A percentile compares a stretch with the other conserved stretches of the same genome.
These are phyloP conservation scores for Elanoides forficatus DNA, from an alignment of 2,113 vertebrate species.

Conservation along the genomic window DNA sequence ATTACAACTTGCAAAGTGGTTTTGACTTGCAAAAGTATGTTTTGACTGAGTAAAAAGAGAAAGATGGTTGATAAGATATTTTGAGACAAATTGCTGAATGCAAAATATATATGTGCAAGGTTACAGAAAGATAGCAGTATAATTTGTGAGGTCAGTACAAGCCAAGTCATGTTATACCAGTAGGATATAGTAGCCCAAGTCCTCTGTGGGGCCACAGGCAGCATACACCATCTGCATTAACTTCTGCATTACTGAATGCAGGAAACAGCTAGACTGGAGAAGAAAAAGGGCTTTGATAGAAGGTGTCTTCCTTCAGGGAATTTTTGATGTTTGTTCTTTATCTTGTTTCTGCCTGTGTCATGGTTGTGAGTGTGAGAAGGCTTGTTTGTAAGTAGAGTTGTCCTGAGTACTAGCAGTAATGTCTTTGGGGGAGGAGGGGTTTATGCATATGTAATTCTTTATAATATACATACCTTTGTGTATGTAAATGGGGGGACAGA, in stretches of 20 bases:
- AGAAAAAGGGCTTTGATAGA: not conserved
- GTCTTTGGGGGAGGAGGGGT: too few relatives aligned
- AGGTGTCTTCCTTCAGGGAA: not conserved
- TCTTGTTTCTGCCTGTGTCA: not conserved
- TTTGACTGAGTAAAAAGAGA: not conserved
- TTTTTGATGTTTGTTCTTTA: not conserved
- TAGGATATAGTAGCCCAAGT: not conserved
- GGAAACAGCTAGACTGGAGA: not conserved
- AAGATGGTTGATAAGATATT: not conserved
- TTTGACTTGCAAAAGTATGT: not conserved
- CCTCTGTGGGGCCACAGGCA: not conserved
- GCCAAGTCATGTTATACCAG: not conserved
- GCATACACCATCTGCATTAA: not conserved
- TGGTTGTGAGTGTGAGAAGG: not conserved
- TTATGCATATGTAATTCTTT: not conserved
- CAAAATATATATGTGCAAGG: not conserved
- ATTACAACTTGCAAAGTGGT: not conserved
- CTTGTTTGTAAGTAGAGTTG: not conserved
- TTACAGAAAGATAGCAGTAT: not conserved
- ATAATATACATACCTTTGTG: not conserved
- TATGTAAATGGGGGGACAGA: not conserved
- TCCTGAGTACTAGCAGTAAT: not conserved
- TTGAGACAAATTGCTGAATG: not conserved
- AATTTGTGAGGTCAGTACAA: not conserved
- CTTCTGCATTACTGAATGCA: not conserved